Conservation (phyloP, 2,113 vertebrate genomes). For the Thinocorus orbignyianus region DNA sequence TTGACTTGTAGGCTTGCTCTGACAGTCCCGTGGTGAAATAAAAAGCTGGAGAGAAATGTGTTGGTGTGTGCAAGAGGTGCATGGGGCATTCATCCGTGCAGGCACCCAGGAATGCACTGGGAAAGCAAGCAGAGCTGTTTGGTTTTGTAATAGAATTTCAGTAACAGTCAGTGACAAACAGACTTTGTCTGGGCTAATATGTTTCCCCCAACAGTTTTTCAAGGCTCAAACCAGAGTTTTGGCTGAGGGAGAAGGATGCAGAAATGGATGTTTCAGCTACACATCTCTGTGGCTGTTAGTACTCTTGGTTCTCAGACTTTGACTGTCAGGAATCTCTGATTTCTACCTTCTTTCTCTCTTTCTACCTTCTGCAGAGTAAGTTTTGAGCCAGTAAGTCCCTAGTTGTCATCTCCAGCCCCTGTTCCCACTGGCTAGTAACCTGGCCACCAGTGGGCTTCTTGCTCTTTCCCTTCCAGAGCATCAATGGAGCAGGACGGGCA, state of each 20-base stretch:
- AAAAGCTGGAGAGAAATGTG: neutral
- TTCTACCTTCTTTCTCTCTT: neutral
- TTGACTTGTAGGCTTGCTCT: neutral
- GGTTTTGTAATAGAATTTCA: neutral
- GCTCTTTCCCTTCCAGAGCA: neutral
- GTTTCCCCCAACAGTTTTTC: neutral
- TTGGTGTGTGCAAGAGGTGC: neutral
- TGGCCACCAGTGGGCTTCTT: neutral
- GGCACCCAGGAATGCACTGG: neutral
- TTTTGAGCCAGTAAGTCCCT: neutral
- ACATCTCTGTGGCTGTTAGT: neutral
- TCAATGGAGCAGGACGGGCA: neutral
- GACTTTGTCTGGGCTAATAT: neutral
- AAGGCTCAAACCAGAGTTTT: neutral
- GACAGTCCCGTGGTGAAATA: neutral
- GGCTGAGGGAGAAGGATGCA: neutral
- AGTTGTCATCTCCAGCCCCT: fast-evolving
- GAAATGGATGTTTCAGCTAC: neutral
- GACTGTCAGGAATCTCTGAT: neutral
- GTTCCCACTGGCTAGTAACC: neutral
- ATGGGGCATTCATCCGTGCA: neutral
- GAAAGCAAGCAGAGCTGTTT: neutral
- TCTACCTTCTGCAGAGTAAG: neutral
- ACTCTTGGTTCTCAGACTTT: neutral
- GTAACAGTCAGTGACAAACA: neutral